phyloP scores from a whole-genome alignment of 2,888 invertebrate species.

The Agrochola circellaris region DNA sequence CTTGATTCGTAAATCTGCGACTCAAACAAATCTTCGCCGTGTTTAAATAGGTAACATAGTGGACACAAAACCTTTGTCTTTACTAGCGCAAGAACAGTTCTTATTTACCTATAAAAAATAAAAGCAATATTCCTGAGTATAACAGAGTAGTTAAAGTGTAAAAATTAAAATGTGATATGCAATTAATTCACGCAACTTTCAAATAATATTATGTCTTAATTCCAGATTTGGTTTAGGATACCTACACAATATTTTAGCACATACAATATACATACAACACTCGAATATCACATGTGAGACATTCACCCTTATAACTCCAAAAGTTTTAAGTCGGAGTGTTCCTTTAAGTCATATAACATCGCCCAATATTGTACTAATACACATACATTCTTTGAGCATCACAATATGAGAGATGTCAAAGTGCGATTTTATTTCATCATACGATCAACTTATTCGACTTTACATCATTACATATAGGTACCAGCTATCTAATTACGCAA shows the following conservation, averaged over 20 bases:
- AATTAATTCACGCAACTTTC: conserved; percentile 42
- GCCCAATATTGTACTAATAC: conserved; percentile 44
- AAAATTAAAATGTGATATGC: conserved; percentile 55
- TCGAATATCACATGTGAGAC: conserved; percentile 62
- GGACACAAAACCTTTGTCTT: conserved; percentile 57
- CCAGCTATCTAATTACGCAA: too few relatives aligned
- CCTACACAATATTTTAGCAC: conserved; percentile 52
- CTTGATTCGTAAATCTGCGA: background rate
- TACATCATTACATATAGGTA: conserved; percentile 32
- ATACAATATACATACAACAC: conserved; percentile 60
- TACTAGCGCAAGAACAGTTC: conserved; percentile 49
- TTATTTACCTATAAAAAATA: conserved; percentile 48
- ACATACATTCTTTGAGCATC: conserved; percentile 49
- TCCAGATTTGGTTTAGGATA: conserved; percentile 37
- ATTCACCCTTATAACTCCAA: conserved; percentile 31
- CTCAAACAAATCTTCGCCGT: conserved; percentile 55
- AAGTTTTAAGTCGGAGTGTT: conserved; percentile 26
- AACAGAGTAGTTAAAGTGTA: conserved; percentile 26
- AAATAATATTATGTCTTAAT: conserved; percentile 45
- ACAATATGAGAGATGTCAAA: conserved; percentile 30
- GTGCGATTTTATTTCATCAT: conserved; percentile 7
- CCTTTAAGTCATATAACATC: conserved; percentile 14
- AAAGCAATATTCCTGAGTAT: conserved; percentile 46
- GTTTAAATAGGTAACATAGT: conserved; percentile 44
- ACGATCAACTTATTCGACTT: conserved; percentile 15